phyloP scores from a whole-genome alignment of 2,797 vertebrate genomes.

The Cynopterus sphinx region DNA sequence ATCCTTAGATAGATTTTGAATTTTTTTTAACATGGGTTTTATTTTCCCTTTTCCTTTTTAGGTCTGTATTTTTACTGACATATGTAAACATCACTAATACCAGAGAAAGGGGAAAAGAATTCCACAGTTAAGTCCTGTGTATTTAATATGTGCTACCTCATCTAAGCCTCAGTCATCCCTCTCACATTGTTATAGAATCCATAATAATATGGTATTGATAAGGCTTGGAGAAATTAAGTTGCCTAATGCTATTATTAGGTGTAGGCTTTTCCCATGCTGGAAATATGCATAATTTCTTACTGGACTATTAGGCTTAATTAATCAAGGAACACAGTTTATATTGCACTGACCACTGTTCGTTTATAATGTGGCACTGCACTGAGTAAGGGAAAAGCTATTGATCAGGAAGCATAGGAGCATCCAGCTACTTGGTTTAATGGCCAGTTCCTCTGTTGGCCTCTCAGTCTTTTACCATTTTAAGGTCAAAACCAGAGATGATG shows the following conservation, averaged over 20 bases:
- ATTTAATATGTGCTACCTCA: neutral
- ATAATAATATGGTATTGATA: neutral
- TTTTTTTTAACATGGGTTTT: neutral
- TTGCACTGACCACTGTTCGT: neutral
- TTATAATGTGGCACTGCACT: neutral
- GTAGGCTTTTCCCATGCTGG: neutral
- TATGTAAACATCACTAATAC: neutral
- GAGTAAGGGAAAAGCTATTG: neutral
- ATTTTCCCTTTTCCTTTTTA: neutral
- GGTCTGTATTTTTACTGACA: neutral
- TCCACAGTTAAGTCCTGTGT: neutral
- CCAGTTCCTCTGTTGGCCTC: neutral
- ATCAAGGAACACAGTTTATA: neutral
- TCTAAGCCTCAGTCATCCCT: neutral
- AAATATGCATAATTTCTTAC: neutral
- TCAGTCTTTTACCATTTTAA: neutral
- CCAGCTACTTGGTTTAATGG: neutral
- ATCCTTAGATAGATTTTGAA: constrained; percentile 26
- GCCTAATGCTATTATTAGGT: neutral
- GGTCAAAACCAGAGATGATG: neutral
- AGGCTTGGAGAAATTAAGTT: constrained; percentile 9
- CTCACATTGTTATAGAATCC: neutral
- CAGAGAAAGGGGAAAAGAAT: neutral
- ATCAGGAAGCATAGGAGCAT: neutral
- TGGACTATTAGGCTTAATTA: neutral